Percentiles rank a stretch among this genome's conserved stretches.
These are phyloP conservation scores for Cyrtorhinus lividipennis DNA, from an alignment of 1,140 invertebrate genomes.

Conservation along the genomic window DNA sequence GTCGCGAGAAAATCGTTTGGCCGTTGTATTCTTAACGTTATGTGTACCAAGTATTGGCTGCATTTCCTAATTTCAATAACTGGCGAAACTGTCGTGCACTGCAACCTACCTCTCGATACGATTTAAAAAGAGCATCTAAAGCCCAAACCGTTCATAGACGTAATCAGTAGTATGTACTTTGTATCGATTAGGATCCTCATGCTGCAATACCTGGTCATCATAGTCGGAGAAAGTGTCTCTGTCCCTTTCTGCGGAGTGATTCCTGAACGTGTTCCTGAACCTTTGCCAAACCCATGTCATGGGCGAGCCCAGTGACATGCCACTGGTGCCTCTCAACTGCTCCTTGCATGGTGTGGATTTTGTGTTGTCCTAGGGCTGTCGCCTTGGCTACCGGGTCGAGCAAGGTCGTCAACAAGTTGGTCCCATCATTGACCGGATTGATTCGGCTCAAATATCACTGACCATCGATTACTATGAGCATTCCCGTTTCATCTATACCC, in stretches of 20 bases:
- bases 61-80: too few relatives aligned
- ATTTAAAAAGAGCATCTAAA: too few relatives aligned
- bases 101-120: too few relatives aligned
- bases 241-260: background rate
- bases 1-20: too few relatives aligned
- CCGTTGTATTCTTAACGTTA: too few relatives aligned
- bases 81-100: too few relatives aligned
- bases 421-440: slow-evolving; percentile 7
- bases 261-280: slow-evolving; percentile 24
- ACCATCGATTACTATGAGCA: background rate
- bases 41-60: too few relatives aligned
- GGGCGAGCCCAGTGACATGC: slow-evolving; percentile 19
- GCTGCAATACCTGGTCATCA: slow-evolving; percentile 14
- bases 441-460: slow-evolving; percentile 3
- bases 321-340: background rate
- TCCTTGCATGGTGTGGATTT: background rate
- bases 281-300: slow-evolving; percentile 25
- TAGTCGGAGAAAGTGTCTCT: slow-evolving; percentile 13
- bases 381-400: background rate
- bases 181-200: too few relatives aligned
- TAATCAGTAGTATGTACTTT: too few relatives aligned
- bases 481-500: background rate
- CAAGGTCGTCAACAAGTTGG: slow-evolving; percentile 9
- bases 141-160: too few relatives aligned
- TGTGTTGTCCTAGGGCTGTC: too few relatives aligned